Conservation (phyloP, 30 jellyfish, hydroid and myxozoan genomes). For the Mastigias papua region DNA sequence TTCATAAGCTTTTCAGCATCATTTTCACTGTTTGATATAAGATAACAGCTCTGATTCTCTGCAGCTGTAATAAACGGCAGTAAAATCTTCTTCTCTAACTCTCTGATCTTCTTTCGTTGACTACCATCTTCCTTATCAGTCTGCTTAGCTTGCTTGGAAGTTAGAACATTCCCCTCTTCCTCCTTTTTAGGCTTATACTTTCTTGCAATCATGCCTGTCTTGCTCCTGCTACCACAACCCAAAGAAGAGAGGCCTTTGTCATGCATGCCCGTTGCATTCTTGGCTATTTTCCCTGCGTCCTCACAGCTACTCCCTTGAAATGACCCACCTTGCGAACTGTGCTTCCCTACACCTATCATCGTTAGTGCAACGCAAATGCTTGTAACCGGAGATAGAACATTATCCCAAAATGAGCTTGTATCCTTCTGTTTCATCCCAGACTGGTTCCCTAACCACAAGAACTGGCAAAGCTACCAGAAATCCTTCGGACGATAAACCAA, state of each 20-base stretch:
- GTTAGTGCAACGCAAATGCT: not conserved
- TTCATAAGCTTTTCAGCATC: not conserved
- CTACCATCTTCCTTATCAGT: not conserved
- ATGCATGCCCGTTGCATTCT: not conserved
- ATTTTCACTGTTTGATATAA: not conserved
- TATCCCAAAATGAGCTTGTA: not conserved
- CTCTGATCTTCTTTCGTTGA: not conserved
- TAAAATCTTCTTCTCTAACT: not conserved
- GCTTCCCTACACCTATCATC: not conserved
- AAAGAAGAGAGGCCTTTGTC: not conserved
- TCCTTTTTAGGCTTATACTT: not conserved
- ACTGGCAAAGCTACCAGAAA: not conserved
- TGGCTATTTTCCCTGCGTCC: not conserved
- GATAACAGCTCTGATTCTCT: not conserved
- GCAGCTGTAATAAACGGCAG: not conserved
- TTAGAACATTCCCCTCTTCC: not conserved
- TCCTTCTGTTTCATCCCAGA: not conserved
- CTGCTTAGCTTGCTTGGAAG: not conserved
- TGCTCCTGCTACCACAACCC: not conserved
- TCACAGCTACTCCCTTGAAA: no score
- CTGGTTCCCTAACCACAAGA: not conserved
- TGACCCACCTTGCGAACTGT: no score
- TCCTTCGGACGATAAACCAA: not conserved
- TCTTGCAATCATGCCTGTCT: not conserved
- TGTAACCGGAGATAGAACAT: not conserved